A percentile compares a stretch with the other conserved stretches of the same genome.
Conservation (phyloP, 2,113 vertebrate genomes). For the Chaetorhynchus papuensis region DNA sequence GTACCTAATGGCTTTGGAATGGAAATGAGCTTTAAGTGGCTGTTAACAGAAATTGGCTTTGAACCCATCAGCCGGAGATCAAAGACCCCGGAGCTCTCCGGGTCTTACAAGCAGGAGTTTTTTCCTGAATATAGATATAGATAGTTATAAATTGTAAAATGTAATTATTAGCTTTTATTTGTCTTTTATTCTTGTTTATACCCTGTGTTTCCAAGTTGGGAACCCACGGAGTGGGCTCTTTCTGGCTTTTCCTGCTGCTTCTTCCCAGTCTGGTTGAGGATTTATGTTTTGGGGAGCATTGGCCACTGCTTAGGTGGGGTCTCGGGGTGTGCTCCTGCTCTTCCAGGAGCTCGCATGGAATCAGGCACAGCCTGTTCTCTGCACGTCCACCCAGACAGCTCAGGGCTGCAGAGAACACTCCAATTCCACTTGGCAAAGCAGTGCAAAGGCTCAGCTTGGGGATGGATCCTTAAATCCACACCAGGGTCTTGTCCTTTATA, state of each 20-base stretch:
- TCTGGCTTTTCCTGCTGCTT: neutral
- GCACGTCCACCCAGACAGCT: fast-evolving
- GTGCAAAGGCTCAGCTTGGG: too few relatives aligned
- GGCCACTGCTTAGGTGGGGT: fast-evolving
- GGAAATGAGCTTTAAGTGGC: constrained; percentile 27
- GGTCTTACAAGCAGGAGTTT: neutral
- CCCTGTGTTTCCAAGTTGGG: neutral
- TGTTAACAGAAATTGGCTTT: constrained; percentile 20
- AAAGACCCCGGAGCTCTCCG: neutral
- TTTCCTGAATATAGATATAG: neutral
- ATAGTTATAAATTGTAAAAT: neutral
- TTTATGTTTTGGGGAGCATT: fast-evolving
- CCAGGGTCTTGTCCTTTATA: neutral
- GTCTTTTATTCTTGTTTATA: neutral
- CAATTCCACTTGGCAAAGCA: neutral
- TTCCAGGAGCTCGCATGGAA: fast-evolving
- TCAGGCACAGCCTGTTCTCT: neutral
- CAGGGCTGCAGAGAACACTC: fast-evolving
- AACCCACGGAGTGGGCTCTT: fast-evolving
- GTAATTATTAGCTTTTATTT: neutral
- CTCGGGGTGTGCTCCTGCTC: neutral
- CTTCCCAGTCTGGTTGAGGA: neutral
- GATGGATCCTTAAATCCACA: neutral
- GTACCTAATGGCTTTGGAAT: neutral
- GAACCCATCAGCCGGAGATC: neutral